Base-by-base conservation (phyloP, 2,113 vertebrate genomes). In the Nycticorax nycticorax region DNA sequence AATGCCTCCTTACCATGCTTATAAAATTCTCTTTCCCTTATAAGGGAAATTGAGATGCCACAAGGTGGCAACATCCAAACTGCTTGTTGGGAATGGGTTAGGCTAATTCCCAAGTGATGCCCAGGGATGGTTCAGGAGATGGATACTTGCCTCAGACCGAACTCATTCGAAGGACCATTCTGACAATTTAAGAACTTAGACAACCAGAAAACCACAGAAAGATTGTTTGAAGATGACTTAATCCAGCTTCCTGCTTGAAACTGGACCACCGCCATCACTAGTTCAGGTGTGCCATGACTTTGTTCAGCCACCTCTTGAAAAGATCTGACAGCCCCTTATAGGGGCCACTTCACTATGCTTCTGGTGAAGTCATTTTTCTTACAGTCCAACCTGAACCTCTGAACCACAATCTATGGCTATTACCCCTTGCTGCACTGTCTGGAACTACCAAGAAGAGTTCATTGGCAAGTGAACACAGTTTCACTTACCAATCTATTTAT, bases 291-390 rank as follows among this genome's bases (percentile, higher is more conserved):
- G 45, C 15, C 20, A 12, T 22, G 8, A 24, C 23, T 92, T 56
- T 6, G 0, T 66, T 5, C 7, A 80, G 37, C 3, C 37, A 48
- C 0, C 0, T 67, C 14, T 74, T 47, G 28, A 53, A 32, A 53
- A 32, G 47, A 72, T 45, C 14, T 80, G 33, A 55, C 26, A 79
- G 26, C 11, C 12, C 8, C 22, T 55, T 55, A 4, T 52, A 14
- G 83, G 17, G 83, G 17, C 28, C 71, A 45, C 10, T 20, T 76
- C n/a, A n/a, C 23, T 41, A 8, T 11, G 3, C 18, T 83, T 72
- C 74, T 45, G 22, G 15, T 59, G 43, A 32, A 50, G n/a, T 45
- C 0, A 43, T 55, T 85, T 85, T 85, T 56, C 35, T 83, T 41
- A 63, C 23, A 78, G 37, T 48, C 59, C 32, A 69, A 12, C 8